These are phyloP conservation scores for Haliclona indistincta DNA, from an alignment of 37 sponge, comb jelly and placozoan genomes.

Conservation along the genomic window DNA sequence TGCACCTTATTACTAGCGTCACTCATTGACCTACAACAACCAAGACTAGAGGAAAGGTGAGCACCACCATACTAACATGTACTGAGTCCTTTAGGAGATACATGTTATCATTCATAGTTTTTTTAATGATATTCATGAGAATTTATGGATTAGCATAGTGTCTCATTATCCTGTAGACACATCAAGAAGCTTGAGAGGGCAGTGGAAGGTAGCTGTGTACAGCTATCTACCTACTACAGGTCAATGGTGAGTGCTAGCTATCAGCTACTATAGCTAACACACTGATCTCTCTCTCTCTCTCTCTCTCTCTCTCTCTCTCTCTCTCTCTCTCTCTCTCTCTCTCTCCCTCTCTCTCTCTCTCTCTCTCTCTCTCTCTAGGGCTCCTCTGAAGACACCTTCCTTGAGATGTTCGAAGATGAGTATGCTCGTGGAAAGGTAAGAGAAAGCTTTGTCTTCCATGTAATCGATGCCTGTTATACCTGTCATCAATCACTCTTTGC, in stretches of 20 bases:
- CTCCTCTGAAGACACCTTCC: constrained; percentile 77
- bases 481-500: no score
- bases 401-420: constrained; percentile 94
- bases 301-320: not conserved
- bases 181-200: constrained; percentile 4
- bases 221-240: not conserved
- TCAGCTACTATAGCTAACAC: not conserved
- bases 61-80: no score
- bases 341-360: not conserved
- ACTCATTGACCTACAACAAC: not conserved
- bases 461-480: constrained; percentile 1
- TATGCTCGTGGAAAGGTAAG: constrained; percentile 66
- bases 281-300: not conserved
- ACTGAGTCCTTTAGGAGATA: no score
- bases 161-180: not conserved
- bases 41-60: no score
- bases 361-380: constrained; percentile 70
- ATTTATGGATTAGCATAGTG: no score
- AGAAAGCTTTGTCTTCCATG: not conserved
- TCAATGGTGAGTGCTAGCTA: not conserved
- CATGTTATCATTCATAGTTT: no score
- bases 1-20: constrained; percentile 32
- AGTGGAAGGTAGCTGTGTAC: not conserved
- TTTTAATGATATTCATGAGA: no score
- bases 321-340: not conserved